Conservation (phyloP, 2,888 invertebrate genomes). For the Lumbricus terrestris region DNA sequence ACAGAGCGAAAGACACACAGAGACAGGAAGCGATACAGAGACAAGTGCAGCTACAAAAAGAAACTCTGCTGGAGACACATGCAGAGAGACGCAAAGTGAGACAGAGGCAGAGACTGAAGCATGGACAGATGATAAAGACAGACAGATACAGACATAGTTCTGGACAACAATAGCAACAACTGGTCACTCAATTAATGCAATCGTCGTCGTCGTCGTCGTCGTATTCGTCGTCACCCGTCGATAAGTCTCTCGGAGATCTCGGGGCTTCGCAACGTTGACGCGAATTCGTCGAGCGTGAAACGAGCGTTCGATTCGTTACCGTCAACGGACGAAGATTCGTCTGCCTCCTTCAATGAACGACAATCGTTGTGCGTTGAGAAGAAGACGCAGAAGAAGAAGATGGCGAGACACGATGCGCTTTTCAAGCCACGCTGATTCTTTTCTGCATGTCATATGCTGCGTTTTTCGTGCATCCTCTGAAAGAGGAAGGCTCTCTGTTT, state of each 20-base stretch:
- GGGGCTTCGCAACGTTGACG: too few species aligned
- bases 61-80: too few species aligned
- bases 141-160: not conserved
- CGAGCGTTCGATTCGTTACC: slow-evolving; percentile 3
- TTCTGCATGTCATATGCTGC: not conserved
- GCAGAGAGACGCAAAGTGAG: not conserved
- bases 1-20: not conserved
- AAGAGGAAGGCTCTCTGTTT: not conserved
- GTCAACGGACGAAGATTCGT: not conserved
- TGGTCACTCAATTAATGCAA: not conserved
- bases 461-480: not conserved
- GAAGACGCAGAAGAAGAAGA: too few species aligned
- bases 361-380: not conserved
- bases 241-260: not conserved
- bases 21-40: not conserved
- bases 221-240: not conserved
- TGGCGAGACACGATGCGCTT: too few species aligned
- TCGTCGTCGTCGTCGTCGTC: too few species aligned
- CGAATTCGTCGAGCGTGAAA: not conserved
- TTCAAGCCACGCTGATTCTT: not conserved
- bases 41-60: not conserved
- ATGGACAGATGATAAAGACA: not conserved
- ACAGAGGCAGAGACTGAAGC: not conserved
- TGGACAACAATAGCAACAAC: too few species aligned
- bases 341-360: not conserved